Base-by-base conservation (phyloP, 2,888 invertebrate genomes). In the Pristionchus arcanus region DNA sequence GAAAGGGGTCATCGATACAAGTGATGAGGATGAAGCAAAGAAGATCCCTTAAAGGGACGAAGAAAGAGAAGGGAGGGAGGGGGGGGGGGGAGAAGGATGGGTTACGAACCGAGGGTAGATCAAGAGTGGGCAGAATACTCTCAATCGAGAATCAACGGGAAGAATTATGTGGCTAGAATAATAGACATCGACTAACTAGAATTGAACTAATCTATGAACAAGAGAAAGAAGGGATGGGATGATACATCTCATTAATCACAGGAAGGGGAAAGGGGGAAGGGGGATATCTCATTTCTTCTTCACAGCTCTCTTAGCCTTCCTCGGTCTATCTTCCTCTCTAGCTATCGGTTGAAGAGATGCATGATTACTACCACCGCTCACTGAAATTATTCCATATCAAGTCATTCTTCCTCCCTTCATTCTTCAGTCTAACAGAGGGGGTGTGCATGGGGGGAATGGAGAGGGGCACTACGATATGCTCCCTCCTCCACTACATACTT, bases 281-380 rank as follows among this genome's bases (percentile, higher is more conserved):
- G 86, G n/a, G 66, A 9, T n/a, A 28, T 49, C 42, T 88, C 55
- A 74, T 28, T 77, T 88, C 81, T 81, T 89, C 59, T 37, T 55
- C 11, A 28, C 42, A 37, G 55, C 31, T 59, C 89, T 74, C 81
- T 59, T 89, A 2, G 89, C 89, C 13, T 59, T 74, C 15, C 77
- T 37, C 21, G 89, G 89, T 89, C 89, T 89, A 11, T 89, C 89
- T 19, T 74, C 74, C 15, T 89, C 89, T 42, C 89, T 59, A 9
- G 77, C 89, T 15, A 89, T 34, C 16, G 89, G 81, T 55, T 81
- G 89, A 16, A 89, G 59, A 25, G 74, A 21, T n/a, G 89, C 89
- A 25, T 89, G 89, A 28, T 25, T 59, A 25, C 34, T 68, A 25
- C 53, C 42, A 28, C 28, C 49, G 31, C 16, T n/a, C 55, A 74